phyloP scores from a whole-genome alignment of 2,888 invertebrate genomes.

The Chloroclystis v-ata region DNA sequence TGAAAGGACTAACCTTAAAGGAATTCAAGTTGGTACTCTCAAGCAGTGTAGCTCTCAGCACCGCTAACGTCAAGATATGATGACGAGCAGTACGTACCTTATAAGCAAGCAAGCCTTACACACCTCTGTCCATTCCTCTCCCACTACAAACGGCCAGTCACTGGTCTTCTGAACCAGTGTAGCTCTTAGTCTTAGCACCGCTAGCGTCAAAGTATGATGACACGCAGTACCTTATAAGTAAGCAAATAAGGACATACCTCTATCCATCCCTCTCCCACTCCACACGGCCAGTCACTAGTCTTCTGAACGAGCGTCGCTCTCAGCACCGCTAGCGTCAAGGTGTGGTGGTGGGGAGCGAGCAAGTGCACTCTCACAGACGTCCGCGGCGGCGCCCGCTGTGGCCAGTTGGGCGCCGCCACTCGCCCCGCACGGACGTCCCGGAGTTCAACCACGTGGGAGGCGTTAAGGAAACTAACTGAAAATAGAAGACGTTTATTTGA shows the following conservation, averaged over 20 bases:
- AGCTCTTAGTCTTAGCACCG: too few relatives aligned
- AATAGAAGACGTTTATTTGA: too few relatives aligned
- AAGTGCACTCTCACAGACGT: conserved; percentile 46
- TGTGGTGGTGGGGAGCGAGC: conserved; percentile 58
- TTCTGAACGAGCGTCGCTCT: conserved; percentile 39
- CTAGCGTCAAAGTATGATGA: too few relatives aligned
- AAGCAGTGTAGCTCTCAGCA: too few relatives aligned
- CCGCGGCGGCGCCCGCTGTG: conserved; percentile 46
- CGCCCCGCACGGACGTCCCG: conserved; percentile 39
- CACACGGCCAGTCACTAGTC: conserved; percentile 50
- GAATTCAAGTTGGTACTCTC: too few relatives aligned
- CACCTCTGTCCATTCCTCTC: conserved; percentile 53
- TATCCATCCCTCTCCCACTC: conserved; percentile 63
- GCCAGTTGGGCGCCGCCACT: conserved; percentile 61
- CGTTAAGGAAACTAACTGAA: conserved; percentile 59
- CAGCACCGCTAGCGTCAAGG: conserved; percentile 49
- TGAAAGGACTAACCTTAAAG: too few relatives aligned
- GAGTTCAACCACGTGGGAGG: conserved; percentile 52
- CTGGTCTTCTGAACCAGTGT: too few relatives aligned
- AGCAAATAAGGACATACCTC: too few relatives aligned
- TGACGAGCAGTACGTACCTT: too few relatives aligned
- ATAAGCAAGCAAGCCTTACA: too few relatives aligned
- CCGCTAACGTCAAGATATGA: too few relatives aligned
- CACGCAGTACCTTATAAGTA: too few relatives aligned
- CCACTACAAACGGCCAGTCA: conserved; percentile 59